Evolutionary conservation across 2,888 invertebrate species (phyloP).

Genomic region (Caenorhabditis afra): DNA sequence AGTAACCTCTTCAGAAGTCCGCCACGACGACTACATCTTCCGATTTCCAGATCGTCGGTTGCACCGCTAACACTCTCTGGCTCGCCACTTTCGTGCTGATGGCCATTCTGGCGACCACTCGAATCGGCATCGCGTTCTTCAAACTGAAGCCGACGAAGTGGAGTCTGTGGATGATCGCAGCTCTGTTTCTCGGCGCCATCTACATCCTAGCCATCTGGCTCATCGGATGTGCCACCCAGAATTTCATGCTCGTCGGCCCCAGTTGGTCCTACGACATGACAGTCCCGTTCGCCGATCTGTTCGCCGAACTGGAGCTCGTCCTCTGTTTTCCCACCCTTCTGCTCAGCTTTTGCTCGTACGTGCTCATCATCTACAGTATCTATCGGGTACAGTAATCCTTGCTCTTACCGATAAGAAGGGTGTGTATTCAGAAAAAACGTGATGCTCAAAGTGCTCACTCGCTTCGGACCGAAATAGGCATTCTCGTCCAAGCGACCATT

Average conservation of each 20-base stretch:
- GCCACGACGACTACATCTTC: too few species aligned
- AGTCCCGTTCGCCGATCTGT: slow-evolving; percentile 15
- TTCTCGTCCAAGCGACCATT: slow-evolving; percentile 53
- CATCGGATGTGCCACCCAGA: slow-evolving; percentile 33
- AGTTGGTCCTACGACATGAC: slow-evolving; percentile 49
- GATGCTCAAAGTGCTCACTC: slow-evolving; percentile 21
- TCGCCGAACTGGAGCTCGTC: slow-evolving; percentile 35
- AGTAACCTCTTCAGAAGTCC: slow-evolving; percentile 1
- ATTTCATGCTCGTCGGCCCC: slow-evolving; percentile 32
- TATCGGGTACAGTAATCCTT: slow-evolving; percentile 2
- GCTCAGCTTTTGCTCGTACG: slow-evolving; percentile 39
- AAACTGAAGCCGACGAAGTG: slow-evolving; percentile 18
- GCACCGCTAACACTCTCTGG: slow-evolving; percentile 44
- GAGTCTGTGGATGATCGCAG: slow-evolving; percentile 5
- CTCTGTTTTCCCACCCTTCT: slow-evolving; percentile 41
- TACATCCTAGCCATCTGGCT: slow-evolving; percentile 30
- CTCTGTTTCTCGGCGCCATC: slow-evolving; percentile 6
- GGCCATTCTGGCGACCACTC: slow-evolving; percentile 21
- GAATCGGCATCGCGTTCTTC: slow-evolving; percentile 30
- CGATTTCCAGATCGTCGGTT: slow-evolving; percentile 37
- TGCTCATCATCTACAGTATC: slow-evolving; percentile 43
- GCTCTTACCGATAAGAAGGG: not conserved
- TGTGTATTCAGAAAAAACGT: slow-evolving; percentile 5
- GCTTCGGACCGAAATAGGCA: slow-evolving; percentile 37
- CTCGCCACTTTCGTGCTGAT: slow-evolving; percentile 33